phyloP scores from a whole-genome alignment of 2,113 vertebrate species.

The Chascanopsetta lugubris region DNA sequence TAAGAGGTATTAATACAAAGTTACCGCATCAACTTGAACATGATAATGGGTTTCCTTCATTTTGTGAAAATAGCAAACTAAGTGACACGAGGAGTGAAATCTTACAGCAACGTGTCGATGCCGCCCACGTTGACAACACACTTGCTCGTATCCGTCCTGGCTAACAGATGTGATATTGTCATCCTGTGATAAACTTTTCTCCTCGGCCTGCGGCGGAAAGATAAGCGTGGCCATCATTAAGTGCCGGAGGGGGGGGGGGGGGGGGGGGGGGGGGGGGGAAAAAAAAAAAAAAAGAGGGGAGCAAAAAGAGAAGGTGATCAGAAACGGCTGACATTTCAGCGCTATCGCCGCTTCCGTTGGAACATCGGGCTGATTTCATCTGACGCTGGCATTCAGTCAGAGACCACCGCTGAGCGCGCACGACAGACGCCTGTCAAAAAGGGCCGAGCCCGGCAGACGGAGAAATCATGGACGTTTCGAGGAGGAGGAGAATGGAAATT shows the following conservation, averaged over 20 bases:
- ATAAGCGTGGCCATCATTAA: constrained; percentile 36
- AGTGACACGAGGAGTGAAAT: too few species aligned
- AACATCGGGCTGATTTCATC: constrained; percentile 33
- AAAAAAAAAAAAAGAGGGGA: constrained; percentile 38
- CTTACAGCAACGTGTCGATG: too few species aligned
- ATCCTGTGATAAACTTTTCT: constrained; percentile 33
- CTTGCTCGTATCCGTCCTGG: neutral
- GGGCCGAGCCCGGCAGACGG: constrained; percentile 14
- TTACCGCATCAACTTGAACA: too few species aligned
- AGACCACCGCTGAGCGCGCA: neutral
- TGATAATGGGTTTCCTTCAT: too few species aligned
- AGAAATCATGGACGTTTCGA: too few species aligned
- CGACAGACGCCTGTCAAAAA: constrained; percentile 26
- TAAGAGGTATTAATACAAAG: too few species aligned
- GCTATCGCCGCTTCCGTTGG: constrained; percentile 3
- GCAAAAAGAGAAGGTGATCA: neutral
- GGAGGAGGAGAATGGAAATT: too few species aligned
- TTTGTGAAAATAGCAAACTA: too few species aligned
- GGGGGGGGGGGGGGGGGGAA: too few species aligned
- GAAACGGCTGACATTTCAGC: constrained; percentile 27
- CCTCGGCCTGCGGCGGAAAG: constrained; percentile 24
- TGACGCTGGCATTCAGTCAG: neutral
- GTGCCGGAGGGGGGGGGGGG: constrained; percentile 3
- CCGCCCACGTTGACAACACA: too few species aligned
- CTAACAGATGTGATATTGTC: constrained; percentile 17